A percentile compares a stretch with the other conserved stretches of the same genome.
These are phyloP conservation scores for Megalops cyprinoides DNA, from an alignment of 2,797 vertebrate genomes.

Conservation along the genomic window DNA sequence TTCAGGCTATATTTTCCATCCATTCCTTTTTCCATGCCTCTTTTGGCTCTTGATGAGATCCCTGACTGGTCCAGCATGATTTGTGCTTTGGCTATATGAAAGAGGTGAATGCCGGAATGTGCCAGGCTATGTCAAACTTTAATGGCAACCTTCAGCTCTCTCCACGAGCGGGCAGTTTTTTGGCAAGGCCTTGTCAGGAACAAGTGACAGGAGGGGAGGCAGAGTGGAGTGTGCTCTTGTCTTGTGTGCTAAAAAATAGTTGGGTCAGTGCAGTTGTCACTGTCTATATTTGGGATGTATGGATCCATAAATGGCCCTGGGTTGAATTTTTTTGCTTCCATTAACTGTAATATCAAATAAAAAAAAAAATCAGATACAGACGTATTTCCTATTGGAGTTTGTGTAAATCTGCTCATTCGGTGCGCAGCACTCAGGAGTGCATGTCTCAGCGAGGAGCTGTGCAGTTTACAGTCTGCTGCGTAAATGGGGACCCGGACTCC, in stretches of 20 bases:
- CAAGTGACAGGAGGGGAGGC: slow-evolving; percentile 65
- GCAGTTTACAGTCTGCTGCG: neutral
- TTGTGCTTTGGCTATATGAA: neutral
- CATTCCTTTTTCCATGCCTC: neutral
- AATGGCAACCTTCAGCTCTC: slow-evolving; percentile 39
- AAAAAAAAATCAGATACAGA: slow-evolving; percentile 17
- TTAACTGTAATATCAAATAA: slow-evolving; percentile 11
- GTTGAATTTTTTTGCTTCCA: slow-evolving; percentile 42
- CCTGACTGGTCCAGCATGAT: neutral
- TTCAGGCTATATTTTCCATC: neutral
- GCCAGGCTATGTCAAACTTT: slow-evolving; percentile 17
- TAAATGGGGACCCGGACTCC: slow-evolving; percentile 6
- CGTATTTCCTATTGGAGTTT: neutral
- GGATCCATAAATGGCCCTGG: slow-evolving; percentile 42
- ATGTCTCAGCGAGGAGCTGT: neutral
- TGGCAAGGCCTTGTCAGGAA: slow-evolving; percentile 71
- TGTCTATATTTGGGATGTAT: slow-evolving; percentile 75
- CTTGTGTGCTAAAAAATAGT: slow-evolving; percentile 71
- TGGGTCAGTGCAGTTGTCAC: slow-evolving; percentile 81
- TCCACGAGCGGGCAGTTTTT: slow-evolving; percentile 44
- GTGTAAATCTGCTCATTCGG: slow-evolving; percentile 20
- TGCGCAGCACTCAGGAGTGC: neutral
- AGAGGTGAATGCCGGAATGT: neutral
- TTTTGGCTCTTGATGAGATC: neutral
- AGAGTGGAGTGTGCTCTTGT: slow-evolving; percentile 65